Evolutionary conservation across 2,113 vertebrate genomes (phyloP), one percentile per base, ranked within the genome.

Genomic region (Oncorhynchus masou): DNA sequence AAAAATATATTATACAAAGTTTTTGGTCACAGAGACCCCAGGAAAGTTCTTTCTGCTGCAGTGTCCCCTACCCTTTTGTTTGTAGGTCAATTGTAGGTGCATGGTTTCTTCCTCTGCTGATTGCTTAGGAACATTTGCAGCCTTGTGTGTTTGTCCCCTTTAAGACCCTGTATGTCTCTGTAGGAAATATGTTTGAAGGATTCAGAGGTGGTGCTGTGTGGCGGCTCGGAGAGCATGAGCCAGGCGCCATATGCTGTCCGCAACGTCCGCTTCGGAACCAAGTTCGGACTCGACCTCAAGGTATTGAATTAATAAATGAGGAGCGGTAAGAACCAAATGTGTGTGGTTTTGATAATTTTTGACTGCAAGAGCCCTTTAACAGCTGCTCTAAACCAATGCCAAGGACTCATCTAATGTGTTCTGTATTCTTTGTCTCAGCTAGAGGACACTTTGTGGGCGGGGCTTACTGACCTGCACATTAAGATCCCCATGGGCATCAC

Each of bases 161-260:
- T 4, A 71, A 64, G 39, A 45, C 8, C 39, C 39, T n/a, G 3
- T 62, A 12, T 77, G n/a, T 84, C 31, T 79, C 71, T 91, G 82
- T 82, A 99, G 98, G 98, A 99, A 85, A 98, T 99, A 70, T 95
- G 93, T 79, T 92, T 95, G 0, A 95, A 92, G 57, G 97, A 99
- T 1, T 94, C 97, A 0, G 97, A 99, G 86, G 90, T 99, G 15
- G 96, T 99, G 5, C 85, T 99, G 48, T 99, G 97, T 70, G 97
- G 95, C 0, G 97, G 98, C 13, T 92, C 96, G 0, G 98, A 99
- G 86, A 97, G 71, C 77, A 99, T 99, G 98, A 99, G 97, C 88
- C 97, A 99, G 71, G 81, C 95, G 3, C 97, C 97, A 0, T 98
- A 94, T 0, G 93, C 91, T 0, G 95, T 96, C 29, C 94, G 97